Evolutionary conservation across 2,888 invertebrate species (phyloP), one percentile per base, ranked within the genome.

Genomic region (Cordilura impudica): DNA sequence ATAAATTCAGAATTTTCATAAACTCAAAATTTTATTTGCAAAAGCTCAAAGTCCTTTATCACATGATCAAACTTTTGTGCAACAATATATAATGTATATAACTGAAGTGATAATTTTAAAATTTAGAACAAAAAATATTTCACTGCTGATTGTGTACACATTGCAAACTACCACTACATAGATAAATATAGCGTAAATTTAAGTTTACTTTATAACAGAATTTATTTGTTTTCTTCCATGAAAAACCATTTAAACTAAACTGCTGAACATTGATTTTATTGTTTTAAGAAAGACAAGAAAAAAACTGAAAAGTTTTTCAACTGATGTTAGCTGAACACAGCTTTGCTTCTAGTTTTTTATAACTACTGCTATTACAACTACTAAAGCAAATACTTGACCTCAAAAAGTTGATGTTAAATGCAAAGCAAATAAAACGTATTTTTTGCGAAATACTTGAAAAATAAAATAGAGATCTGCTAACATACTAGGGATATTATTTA

Each of bases 321-420:
- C 10, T 31, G 31, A 6, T 31, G 31, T 31, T 10, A 31, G 12
- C 31, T 31, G 2, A 31, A 31, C 4, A 31, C n/a, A n/a, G n/a
- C n/a, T n/a, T n/a, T 31, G 31, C 10, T 31, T 10, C 10, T 31
- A 31, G 31, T n/a, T n/a, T n/a, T n/a, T n/a, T 31, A 31, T 8
- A 31, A 31, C n/a, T 26, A 19, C 29, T 53, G 53, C 14, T 39
- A 23, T 29, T 31, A 18, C 39, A 14, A 7, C 31, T 19, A 49
- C 61, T 26, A 49, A 47, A 26, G n/a, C 47, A 10, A 63, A 12
- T 63, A 49, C 49, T 63, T 63, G 61, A 63, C 61, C 61, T 63
- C 31, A 47, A 63, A 63, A 49, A 47, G 47, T 63, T 18, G 16
- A 63, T 47, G 18, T 63, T 47, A 49, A 63, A 63, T 16, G 31